phyloP scores from a whole-genome alignment of 2,113 vertebrate genomes.

The Dolichotis patagonum region DNA sequence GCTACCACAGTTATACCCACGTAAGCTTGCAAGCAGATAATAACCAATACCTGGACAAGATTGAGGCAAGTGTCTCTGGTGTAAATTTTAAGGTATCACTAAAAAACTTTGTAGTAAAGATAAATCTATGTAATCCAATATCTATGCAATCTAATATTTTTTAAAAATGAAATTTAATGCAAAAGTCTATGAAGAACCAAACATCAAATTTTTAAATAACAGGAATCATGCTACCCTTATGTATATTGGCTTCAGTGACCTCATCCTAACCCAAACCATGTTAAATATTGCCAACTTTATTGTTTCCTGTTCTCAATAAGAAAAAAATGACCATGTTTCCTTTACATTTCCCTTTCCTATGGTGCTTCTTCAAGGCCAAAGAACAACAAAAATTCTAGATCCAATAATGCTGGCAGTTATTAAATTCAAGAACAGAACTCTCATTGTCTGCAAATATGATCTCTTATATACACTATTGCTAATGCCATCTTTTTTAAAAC shows the following conservation, averaged over 20 bases:
- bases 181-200: slow-evolving; percentile 2
- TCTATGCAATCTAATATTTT: neutral
- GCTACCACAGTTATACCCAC: neutral
- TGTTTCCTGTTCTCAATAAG: neutral
- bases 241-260: neutral
- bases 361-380: neutral
- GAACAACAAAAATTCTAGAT: neutral
- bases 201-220: neutral
- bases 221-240: neutral
- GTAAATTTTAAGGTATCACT: slow-evolving; percentile 3
- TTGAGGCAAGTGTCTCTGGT: neutral
- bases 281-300: slow-evolving; percentile 1
- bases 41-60: neutral
- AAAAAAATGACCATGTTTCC: neutral
- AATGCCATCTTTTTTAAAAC: neutral
- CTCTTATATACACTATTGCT: neutral
- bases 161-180: neutral
- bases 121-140: neutral
- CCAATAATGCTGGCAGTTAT: neutral
- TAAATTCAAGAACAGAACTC: neutral
- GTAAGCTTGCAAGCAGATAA: slow-evolving; percentile 30
- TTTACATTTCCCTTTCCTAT: neutral
- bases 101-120: neutral
- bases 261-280: neutral
- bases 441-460: slow-evolving; percentile 20